A percentile compares a stretch with the other conserved stretches of the same genome.
Evolutionary conservation across 2,888 invertebrate genomes (phyloP).

Genomic region (Eupithecia exiguata): DNA sequence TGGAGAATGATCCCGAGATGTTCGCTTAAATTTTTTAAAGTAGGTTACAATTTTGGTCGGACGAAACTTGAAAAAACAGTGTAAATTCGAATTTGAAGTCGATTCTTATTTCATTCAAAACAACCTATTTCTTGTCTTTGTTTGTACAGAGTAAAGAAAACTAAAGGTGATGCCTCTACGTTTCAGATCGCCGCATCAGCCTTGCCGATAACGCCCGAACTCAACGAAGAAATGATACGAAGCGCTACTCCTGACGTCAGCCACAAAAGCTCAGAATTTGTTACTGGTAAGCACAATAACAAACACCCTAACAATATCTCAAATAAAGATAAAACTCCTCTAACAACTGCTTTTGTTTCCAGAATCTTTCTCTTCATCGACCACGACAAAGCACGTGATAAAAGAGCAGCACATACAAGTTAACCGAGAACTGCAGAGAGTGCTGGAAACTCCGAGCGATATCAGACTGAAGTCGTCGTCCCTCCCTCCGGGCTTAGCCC

Average conservation of each 20-base stretch:
- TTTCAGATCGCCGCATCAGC: constrained; percentile 84
- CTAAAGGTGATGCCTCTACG: neutral
- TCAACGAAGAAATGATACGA: constrained; percentile 89
- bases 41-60: no score
- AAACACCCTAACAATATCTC: neutral
- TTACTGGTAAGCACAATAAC: constrained; percentile 67
- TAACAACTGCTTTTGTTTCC: constrained; percentile 48
- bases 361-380: constrained; percentile 83
- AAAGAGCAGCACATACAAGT: constrained; percentile 74
- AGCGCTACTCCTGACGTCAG: constrained; percentile 85
- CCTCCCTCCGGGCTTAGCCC: constrained; percentile 85
- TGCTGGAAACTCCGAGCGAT: constrained; percentile 76
- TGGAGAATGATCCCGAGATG: no score
- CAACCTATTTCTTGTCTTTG: neutral
- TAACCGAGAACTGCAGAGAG: constrained; percentile 72
- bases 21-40: no score
- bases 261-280: constrained; percentile 75
- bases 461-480: constrained; percentile 86
- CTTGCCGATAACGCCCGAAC: constrained; percentile 89
- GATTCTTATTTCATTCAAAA: neutral
- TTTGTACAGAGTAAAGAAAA: neutral
- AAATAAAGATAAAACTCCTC: neutral
- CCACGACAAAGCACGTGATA: constrained; percentile 74
- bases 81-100: neutral
- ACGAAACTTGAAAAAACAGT: no score